phyloP scores from a whole-genome alignment of 2,113 vertebrate genomes.

The Aleadryas rufinucha region DNA sequence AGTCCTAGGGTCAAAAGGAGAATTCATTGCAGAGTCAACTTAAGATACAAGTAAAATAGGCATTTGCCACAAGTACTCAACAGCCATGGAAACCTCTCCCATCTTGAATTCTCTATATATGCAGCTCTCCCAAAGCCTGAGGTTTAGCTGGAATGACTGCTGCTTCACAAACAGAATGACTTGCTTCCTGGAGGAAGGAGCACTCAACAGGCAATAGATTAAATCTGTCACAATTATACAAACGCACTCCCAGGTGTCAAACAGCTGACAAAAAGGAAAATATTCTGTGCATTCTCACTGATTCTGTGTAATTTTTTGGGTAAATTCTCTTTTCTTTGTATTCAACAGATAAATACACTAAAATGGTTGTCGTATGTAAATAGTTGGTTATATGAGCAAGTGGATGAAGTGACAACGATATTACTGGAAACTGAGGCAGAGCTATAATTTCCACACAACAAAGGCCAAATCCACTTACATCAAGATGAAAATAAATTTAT shows the following conservation, averaged over 20 bases:
- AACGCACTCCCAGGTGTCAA: background rate
- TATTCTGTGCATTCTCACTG: background rate
- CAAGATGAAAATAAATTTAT: background rate
- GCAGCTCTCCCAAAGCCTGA: background rate
- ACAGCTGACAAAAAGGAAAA: background rate
- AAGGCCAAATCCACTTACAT: background rate
- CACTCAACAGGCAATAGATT: background rate
- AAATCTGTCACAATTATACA: background rate
- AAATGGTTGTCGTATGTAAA: background rate
- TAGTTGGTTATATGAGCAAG: fast-evolving
- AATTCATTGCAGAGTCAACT: background rate
- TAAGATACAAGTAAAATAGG: background rate
- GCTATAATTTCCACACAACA: background rate
- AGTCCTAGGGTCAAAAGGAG: background rate
- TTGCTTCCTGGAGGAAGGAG: background rate
- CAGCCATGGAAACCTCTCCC: background rate
- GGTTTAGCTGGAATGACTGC: background rate
- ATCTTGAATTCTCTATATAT: background rate
- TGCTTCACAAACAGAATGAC: background rate
- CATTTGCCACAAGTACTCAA: background rate
- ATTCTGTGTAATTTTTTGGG: background rate
- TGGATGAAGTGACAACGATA: background rate
- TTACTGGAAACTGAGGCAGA: background rate
- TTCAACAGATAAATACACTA: background rate
- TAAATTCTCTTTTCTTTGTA: background rate